Conservation (phyloP, 2,888 invertebrate genomes). For the Pollenia angustigena region DNA sequence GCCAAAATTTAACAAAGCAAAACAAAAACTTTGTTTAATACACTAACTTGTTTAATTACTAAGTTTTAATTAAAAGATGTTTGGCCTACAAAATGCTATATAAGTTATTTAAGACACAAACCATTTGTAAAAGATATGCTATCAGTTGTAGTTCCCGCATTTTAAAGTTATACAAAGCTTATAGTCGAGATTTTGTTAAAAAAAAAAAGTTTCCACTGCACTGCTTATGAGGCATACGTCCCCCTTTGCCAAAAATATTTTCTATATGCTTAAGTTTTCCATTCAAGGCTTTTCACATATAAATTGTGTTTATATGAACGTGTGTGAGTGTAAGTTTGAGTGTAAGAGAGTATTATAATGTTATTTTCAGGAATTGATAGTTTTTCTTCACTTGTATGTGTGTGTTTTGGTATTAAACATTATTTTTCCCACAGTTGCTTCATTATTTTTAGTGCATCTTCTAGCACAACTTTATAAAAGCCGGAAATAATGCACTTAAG, state of each 20-base stretch:
- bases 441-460: constrained; percentile 68
- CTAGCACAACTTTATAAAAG: constrained; percentile 78
- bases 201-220: not conserved
- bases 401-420: constrained; percentile 23
- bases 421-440: constrained; percentile 41
- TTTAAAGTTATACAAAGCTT: no score
- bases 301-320: not conserved
- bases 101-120: no score
- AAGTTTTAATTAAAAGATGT: no score
- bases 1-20: no score
- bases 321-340: constrained; percentile 1
- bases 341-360: constrained; percentile 21
- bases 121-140: no score
- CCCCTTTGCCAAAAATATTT: not conserved
- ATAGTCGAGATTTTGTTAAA: no score
- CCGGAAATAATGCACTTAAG: constrained; percentile 80
- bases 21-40: no score
- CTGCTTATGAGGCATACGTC: not conserved
- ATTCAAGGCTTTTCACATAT: constrained; percentile 7
- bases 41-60: no score
- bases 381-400: not conserved
- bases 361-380: constrained; percentile 56
- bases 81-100: no score
- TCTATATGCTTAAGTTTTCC: not conserved
- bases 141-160: no score